These are phyloP conservation scores for Paedocypris micromegethes DNA, from an alignment of 2,797 vertebrate genomes.

Conservation along the genomic window DNA sequence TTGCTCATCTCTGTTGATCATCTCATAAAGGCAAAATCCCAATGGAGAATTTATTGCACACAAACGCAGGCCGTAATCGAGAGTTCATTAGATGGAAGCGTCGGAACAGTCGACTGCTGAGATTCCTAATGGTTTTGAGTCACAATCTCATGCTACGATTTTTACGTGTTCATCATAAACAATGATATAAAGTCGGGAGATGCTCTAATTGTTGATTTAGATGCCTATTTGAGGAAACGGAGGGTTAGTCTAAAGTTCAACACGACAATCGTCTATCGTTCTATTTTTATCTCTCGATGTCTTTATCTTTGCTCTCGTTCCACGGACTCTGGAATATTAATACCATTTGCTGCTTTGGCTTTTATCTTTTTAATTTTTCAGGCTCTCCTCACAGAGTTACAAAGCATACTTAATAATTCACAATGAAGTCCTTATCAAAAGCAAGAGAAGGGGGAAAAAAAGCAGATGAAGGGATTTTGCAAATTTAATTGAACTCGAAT, in stretches of 20 bases:
- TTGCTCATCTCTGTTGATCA: conserved; percentile 17
- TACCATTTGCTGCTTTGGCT: conserved; percentile 31
- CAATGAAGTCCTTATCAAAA: conserved; percentile 33
- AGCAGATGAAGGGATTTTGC: conserved; percentile 39
- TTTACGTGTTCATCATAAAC: conserved; percentile 26
- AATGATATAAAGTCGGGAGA: conserved; percentile 9
- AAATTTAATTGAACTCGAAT: conserved; percentile 48
- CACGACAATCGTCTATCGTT: no score
- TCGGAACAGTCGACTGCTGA: conserved; percentile 36
- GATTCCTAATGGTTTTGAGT: conserved; percentile 41
- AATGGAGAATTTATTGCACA: conserved; percentile 36
- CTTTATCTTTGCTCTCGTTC: background rate
- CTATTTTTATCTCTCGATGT: no score
- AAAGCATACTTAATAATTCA: conserved; percentile 51
- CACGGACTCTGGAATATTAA: conserved; percentile 35
- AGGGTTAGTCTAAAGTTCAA: no score
- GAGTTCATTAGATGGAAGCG: conserved; percentile 38
- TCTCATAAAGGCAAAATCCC: conserved; percentile 23
- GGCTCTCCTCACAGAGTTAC: conserved; percentile 27
- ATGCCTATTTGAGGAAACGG: no score
- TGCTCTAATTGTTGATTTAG: no score
- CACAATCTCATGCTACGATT: conserved; percentile 26
- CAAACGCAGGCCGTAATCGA: conserved; percentile 36
- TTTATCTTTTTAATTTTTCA: conserved; percentile 54
- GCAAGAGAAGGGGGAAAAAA: background rate